Conservation (phyloP, 2,888 invertebrate species). For the Yponomeuta plumbellus region DNA sequence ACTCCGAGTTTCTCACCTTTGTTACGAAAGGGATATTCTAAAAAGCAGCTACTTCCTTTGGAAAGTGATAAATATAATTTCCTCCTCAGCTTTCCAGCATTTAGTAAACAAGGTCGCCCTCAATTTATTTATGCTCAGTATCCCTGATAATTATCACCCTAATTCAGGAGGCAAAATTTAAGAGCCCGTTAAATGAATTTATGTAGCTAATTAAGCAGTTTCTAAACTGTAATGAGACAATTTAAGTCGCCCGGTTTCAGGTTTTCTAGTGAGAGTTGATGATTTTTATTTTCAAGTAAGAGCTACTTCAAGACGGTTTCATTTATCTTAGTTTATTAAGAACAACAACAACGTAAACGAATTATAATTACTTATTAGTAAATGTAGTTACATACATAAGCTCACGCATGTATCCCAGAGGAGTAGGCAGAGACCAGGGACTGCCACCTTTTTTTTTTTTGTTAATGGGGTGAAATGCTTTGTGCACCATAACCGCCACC, state of each 20-base stretch:
- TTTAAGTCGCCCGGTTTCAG: background rate
- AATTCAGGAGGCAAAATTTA: conserved; percentile 1
- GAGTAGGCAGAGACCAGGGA: no score
- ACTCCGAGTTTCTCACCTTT: no score
- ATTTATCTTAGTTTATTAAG: no score
- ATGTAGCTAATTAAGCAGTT: conserved; percentile 2
- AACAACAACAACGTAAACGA: no score
- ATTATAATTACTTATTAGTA: no score
- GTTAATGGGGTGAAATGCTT: no score
- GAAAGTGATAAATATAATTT: no score
- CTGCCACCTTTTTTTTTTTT: no score
- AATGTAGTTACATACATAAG: no score
- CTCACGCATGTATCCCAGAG: no score
- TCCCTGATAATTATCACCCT: conserved; percentile 9
- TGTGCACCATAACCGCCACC: no score
- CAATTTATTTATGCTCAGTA: background rate
- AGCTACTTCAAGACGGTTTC: background rate
- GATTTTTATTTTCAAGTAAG: background rate
- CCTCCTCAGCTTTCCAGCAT: background rate
- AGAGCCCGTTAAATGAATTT: conserved; percentile 3
- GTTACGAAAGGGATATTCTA: background rate
- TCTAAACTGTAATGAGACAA: background rate
- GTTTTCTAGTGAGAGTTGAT: background rate
- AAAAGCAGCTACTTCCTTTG: background rate
- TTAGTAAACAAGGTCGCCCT: background rate